A percentile compares a stretch with the other conserved stretches of the same genome.
Conservation (phyloP, 2,113 vertebrate genomes). For the Peromyscus polionotus region DNA sequence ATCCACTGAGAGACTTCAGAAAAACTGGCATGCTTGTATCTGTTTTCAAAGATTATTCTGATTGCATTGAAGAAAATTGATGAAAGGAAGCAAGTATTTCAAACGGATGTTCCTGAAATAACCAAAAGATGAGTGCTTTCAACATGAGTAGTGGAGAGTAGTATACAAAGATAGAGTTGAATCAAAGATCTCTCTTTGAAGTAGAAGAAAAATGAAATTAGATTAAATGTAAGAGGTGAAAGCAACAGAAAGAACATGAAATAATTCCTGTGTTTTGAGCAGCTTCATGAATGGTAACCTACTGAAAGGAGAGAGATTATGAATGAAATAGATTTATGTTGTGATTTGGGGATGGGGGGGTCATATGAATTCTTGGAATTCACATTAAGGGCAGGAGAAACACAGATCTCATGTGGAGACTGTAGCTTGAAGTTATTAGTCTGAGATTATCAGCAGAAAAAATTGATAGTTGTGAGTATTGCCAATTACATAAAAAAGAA, state of each 20-base stretch:
- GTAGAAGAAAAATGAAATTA: slow-evolving; percentile 6
- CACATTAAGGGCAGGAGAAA: not conserved
- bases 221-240: not conserved
- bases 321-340: not conserved
- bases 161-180: not conserved
- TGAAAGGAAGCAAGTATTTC: not conserved
- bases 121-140: not conserved
- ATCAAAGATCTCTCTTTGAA: not conserved
- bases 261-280: slow-evolving; percentile 11
- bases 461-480: not conserved
- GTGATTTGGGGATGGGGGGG: too few species aligned
- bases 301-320: not conserved
- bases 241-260: slow-evolving; percentile 4
- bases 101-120: not conserved
- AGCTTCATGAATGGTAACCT: not conserved
- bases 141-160: not conserved
- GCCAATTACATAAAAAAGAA: not conserved
- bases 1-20: not conserved
- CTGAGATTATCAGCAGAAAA: not conserved
- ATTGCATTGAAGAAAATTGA: not conserved
- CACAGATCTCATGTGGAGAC: not conserved
- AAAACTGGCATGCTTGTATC: not conserved
- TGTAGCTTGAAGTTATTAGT: not conserved
- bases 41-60: slow-evolving; percentile 10
- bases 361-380: not conserved